These are phyloP conservation scores for Muraenolepis orangiensis DNA, from an alignment of 2,797 vertebrate genomes.

Conservation along the genomic window DNA sequence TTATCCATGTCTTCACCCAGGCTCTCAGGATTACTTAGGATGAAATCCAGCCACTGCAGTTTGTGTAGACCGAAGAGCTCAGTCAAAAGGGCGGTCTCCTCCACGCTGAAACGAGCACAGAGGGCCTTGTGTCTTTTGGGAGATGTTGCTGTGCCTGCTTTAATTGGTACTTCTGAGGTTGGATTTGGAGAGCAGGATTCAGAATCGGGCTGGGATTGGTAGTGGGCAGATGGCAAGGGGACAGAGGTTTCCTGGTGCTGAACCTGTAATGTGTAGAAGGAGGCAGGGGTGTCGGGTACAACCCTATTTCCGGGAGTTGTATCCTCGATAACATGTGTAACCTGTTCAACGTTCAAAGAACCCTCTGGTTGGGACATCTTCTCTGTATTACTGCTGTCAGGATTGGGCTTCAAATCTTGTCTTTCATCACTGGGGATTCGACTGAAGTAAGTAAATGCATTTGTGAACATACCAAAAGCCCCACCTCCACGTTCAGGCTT, in stretches of 20 bases:
- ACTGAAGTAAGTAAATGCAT: conserved; percentile 41
- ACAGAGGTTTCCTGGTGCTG: conserved; percentile 16
- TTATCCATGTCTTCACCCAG: conserved; percentile 30
- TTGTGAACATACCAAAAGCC: conserved; percentile 39
- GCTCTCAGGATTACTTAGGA: conserved; percentile 40
- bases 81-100: conserved; percentile 41
- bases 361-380: not conserved
- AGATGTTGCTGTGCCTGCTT: conserved; percentile 17
- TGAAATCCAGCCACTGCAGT: conserved; percentile 68
- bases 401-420: not conserved
- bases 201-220: not conserved
- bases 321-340: conserved; percentile 9
- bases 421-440: conserved; percentile 15
- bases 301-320: not conserved
- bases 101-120: conserved; percentile 41
- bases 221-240: not conserved
- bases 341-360: conserved; percentile 24
- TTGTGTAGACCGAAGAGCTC: conserved; percentile 63
- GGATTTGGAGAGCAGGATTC: conserved; percentile 12
- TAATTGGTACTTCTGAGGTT: conserved; percentile 12
- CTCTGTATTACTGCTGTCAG: not conserved
- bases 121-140: conserved; percentile 55
- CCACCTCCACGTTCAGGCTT: conserved; percentile 17
- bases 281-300: not conserved
- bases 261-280: not conserved